Percentiles rank a stretch among this genome's conserved stretches.
Evolutionary conservation across 2,797 vertebrate genomes (phyloP).

Genomic region (Coreius guichenoti): DNA sequence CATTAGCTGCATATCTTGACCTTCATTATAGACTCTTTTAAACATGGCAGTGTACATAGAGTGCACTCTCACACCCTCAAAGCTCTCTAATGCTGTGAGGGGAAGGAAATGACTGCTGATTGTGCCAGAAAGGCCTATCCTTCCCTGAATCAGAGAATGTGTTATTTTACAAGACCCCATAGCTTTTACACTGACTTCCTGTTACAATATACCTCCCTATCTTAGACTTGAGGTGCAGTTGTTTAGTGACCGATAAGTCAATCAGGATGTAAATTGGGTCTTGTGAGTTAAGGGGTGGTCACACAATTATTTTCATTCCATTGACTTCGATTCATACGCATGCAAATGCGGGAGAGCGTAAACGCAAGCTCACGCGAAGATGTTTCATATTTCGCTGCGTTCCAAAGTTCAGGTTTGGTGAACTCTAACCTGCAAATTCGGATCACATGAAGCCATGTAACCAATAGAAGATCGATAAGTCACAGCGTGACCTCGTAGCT

Average conservation of each 20-base stretch:
- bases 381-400: not conserved
- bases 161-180: conserved; percentile 35
- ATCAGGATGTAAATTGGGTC: not conserved
- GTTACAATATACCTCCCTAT: conserved; percentile 9
- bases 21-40: conserved; percentile 4
- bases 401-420: not conserved
- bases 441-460: not conserved
- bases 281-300: not conserved
- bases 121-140: conserved; percentile 40
- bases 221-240: not conserved
- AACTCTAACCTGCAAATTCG: not conserved
- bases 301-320: not conserved
- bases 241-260: not conserved
- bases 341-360: not conserved
- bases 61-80: conserved; percentile 16
- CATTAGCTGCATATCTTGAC: conserved; percentile 25
- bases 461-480: not conserved
- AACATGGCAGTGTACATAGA: conserved; percentile 11
- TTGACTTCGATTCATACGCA: not conserved
- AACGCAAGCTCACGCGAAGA: not conserved
- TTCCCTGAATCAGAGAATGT: conserved; percentile 32
- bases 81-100: conserved; percentile 24
- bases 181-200: conserved; percentile 27
- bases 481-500: not conserved
- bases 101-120: conserved; percentile 55